phyloP scores from a whole-genome alignment of 2,113 vertebrate species.

The Albula glossodonta region DNA sequence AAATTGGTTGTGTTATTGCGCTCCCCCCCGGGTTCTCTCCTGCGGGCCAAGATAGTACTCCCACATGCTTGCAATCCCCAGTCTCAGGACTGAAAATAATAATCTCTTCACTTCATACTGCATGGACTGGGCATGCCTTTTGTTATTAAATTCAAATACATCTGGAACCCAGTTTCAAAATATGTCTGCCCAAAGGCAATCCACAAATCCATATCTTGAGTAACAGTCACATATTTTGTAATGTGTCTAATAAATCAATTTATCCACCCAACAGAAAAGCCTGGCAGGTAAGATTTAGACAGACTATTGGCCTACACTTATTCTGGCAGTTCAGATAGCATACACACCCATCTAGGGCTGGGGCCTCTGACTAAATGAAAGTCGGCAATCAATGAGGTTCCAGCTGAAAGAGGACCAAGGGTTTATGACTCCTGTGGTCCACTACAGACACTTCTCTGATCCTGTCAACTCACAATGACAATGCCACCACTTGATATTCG shows the following conservation, averaged over 20 bases:
- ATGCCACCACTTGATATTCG: no score
- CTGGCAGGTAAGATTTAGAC: neutral
- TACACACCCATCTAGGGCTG: no score
- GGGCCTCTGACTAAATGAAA: neutral
- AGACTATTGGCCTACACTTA: neutral
- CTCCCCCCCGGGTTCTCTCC: neutral
- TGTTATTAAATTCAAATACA: neutral
- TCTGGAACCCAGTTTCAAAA: neutral
- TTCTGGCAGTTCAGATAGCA: no score
- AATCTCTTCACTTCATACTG: neutral
- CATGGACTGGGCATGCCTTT: neutral
- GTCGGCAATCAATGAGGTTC: neutral
- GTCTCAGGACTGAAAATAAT: neutral
- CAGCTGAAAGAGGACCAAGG: no score
- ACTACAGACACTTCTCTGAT: no score
- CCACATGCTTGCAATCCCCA: neutral
- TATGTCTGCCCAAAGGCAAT: neutral
- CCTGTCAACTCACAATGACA: no score
- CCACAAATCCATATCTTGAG: neutral
- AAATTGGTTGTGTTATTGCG: slow-evolving; percentile 29
- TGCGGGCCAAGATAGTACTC: neutral
- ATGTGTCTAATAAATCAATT: neutral
- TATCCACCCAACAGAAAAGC: neutral
- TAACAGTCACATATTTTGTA: neutral
- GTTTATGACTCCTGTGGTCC: neutral